phyloP scores from a whole-genome alignment of 2,888 invertebrate species.

The Ennomos quercinarius region DNA sequence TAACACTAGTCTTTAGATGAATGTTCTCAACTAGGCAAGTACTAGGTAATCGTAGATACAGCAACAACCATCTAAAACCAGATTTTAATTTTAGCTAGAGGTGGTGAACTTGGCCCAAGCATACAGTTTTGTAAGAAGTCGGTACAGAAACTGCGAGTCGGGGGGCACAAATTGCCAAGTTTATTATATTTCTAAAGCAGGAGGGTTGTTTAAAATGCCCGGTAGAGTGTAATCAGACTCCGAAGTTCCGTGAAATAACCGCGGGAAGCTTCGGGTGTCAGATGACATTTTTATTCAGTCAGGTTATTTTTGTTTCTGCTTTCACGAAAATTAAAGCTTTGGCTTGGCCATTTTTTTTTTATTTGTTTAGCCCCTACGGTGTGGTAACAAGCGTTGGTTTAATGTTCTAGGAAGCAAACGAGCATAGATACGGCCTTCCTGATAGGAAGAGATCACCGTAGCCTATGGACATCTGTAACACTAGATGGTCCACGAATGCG shows the following conservation, averaged over 20 bases:
- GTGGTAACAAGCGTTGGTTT: no score
- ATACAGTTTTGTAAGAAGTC: slow-evolving; percentile 22
- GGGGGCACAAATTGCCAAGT: slow-evolving; percentile 55
- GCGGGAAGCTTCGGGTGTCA: slow-evolving; percentile 15
- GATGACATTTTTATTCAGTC: slow-evolving; percentile 11
- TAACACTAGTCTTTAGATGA: no score
- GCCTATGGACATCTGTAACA: no score
- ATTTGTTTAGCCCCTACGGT: no score
- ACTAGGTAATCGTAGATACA: no score
- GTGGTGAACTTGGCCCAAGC: background rate
- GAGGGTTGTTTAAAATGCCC: slow-evolving; percentile 45
- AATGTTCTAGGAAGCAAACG: no score
- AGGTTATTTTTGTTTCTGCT: slow-evolving; percentile 11
- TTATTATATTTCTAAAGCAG: slow-evolving; percentile 56
- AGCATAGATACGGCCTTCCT: no score
- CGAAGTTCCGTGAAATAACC: slow-evolving; percentile 25
- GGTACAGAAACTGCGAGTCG: slow-evolving; percentile 40
- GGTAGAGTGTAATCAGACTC: slow-evolving; percentile 28
- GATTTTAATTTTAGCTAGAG: background rate
- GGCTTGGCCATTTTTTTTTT: background rate
- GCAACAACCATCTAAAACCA: background rate
- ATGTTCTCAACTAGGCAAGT: no score
- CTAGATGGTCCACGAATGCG: no score
- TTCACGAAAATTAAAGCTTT: slow-evolving; percentile 47
- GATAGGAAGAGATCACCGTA: background rate